A percentile compares a stretch with the other conserved stretches of the same genome.
Conservation (phyloP, 2,797 vertebrate species). For the Megalops cyprinoides region DNA sequence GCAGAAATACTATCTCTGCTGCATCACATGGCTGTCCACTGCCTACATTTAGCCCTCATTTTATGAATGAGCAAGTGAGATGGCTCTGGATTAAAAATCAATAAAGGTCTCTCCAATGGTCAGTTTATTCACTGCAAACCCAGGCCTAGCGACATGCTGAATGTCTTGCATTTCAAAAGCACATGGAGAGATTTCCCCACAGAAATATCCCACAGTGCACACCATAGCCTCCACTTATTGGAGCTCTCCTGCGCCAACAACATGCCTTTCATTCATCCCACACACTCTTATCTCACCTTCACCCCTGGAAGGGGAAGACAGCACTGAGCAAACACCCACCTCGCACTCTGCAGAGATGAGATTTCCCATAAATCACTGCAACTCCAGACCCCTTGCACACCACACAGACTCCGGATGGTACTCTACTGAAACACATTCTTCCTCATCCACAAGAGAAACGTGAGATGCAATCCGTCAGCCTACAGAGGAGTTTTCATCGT, state of each 20-base stretch:
- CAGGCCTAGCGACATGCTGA: no score
- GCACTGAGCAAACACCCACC: background rate
- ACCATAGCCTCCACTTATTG: no score
- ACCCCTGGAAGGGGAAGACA: background rate
- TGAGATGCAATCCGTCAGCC: background rate
- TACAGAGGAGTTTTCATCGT: background rate
- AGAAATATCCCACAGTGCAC: background rate
- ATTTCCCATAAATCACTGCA: no score
- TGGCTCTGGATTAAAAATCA: background rate
- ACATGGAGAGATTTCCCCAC: no score
- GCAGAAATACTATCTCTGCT: conserved; percentile 1
- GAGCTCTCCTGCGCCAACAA: conserved; percentile 8
- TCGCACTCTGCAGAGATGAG: background rate
- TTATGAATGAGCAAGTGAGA: conserved; percentile 21
- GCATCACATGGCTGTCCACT: background rate
- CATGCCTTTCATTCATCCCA: background rate
- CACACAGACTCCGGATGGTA: background rate
- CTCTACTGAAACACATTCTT: background rate
- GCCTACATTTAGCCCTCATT: background rate
- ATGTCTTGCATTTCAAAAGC: no score
- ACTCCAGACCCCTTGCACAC: no score
- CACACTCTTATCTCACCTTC: conserved; percentile 1
- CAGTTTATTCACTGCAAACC: background rate
- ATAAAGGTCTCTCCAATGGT: background rate
- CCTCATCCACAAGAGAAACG: background rate